Conservation (phyloP, 2,113 vertebrate species). For the Panthera tigris region DNA sequence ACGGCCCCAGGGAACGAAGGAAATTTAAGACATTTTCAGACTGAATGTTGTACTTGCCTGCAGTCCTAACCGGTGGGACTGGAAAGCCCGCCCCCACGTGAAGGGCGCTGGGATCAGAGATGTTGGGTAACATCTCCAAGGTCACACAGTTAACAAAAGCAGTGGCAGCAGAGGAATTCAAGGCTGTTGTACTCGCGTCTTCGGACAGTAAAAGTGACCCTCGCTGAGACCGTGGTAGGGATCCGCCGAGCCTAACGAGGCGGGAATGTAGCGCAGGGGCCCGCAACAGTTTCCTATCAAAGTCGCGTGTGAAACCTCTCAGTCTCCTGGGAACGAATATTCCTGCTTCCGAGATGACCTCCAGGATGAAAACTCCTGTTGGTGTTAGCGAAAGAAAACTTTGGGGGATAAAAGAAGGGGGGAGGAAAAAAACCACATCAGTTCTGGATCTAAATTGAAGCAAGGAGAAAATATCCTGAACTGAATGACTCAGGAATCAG, state of each 20-base stretch:
- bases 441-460: background rate
- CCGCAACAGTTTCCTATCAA: background rate
- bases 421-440: background rate
- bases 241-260: background rate
- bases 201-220: fast-evolving
- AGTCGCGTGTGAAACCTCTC: background rate
- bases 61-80: fast-evolving
- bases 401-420: background rate
- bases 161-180: too few relatives aligned
- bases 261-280: background rate
- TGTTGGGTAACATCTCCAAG: background rate
- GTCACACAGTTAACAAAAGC: background rate
- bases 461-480: background rate
- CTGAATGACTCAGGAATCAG: background rate
- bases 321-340: background rate
- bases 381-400: background rate
- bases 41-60: background rate
- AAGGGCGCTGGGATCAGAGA: background rate
- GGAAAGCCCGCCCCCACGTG: fast-evolving
- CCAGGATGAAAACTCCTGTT: background rate
- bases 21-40: background rate
- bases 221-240: fast-evolving
- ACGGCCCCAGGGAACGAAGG: fast-evolving
- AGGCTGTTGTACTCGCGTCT: fast-evolving
- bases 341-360: background rate